Evolutionary conservation across 2,888 invertebrate genomes (phyloP), one percentile per base, ranked within the genome.

Genomic region (Drosophila atroscutellata): DNA sequence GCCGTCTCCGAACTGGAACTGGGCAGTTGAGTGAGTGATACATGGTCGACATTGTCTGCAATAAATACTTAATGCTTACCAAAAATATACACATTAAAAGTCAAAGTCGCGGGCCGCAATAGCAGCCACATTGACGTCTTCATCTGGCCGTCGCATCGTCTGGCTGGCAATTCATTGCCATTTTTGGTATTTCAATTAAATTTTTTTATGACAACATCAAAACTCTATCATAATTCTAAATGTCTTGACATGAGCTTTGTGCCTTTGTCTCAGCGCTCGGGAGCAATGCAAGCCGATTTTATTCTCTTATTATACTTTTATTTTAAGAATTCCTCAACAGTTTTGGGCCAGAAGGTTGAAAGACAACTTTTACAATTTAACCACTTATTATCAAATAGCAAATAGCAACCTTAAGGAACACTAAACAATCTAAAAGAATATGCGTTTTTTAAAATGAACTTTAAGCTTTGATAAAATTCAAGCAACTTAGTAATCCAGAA

Each of bases 131-230:
- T 78, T 76, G 80, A 80, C 68, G 64, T 76, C 68, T 79, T 81
- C 72, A 76, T 81, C 73, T 55, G 58, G 28, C 37, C 60, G 59
- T 36, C 57, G 32, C 28, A 20, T 30, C 50, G 57, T 64, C 75
- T 55, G 62, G 56, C 62, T 45, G 45, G 64, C 75, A 66, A 78
- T 82, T 72, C 87, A 75, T 82, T 84, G 83, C 91, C 91, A 90
- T 91, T 91, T 91, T 91, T 90, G 91, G 91, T 91, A 91, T 91
- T 91, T 91, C 91, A 91, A 91, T 91, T 91, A 91, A 91, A 91
- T 91, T 91, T 91, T 89, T 91, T 91, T 90, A 90, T 91, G 88
- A 89, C 90, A 91, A 89, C 89, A 91, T 91, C 90, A 91, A 91
- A 90, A 91, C 89, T 90, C 87, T 91, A 91, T 91, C 91, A 90